These are phyloP conservation scores for Drosophila kanekoi DNA, from an alignment of 2,888 invertebrate genomes.

Conservation along the genomic window DNA sequence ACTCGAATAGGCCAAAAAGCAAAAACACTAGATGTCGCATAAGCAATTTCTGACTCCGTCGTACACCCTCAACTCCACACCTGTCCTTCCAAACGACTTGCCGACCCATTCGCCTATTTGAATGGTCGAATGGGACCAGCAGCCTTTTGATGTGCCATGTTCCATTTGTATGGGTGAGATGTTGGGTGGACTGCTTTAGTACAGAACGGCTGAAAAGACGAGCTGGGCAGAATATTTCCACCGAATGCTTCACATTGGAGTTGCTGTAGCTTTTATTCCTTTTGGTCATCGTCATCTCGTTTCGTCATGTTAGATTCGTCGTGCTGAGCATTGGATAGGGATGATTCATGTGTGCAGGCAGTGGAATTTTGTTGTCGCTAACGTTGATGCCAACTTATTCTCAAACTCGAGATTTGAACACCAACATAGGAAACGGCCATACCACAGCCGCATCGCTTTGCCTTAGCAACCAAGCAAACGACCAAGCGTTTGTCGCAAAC, in stretches of 20 bases:
- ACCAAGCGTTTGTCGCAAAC: constrained; percentile 41
- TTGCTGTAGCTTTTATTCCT: constrained; percentile 72
- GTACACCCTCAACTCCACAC: constrained; percentile 16
- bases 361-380: constrained; percentile 66
- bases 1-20: constrained; percentile 58
- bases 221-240: constrained; percentile 78
- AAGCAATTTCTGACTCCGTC: constrained; percentile 72
- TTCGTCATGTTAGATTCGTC: constrained; percentile 71
- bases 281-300: constrained; percentile 73
- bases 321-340: constrained; percentile 40
- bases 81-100: constrained; percentile 57
- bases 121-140: constrained; percentile 54
- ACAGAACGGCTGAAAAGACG: constrained; percentile 66
- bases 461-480: constrained; percentile 46
- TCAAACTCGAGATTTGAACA: constrained; percentile 54
- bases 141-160: constrained; percentile 69
- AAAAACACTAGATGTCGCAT: constrained; percentile 79
- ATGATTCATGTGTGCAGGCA: constrained; percentile 61
- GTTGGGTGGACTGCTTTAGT: constrained; percentile 27
- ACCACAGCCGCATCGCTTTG: constrained; percentile 45
- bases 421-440: constrained; percentile 52
- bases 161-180: constrained; percentile 36
- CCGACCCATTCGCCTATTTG: constrained; percentile 54
- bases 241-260: constrained; percentile 76
- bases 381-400: constrained; percentile 76